Conservation (phyloP, 2,888 invertebrate species). For the Steromphala cineraria region DNA sequence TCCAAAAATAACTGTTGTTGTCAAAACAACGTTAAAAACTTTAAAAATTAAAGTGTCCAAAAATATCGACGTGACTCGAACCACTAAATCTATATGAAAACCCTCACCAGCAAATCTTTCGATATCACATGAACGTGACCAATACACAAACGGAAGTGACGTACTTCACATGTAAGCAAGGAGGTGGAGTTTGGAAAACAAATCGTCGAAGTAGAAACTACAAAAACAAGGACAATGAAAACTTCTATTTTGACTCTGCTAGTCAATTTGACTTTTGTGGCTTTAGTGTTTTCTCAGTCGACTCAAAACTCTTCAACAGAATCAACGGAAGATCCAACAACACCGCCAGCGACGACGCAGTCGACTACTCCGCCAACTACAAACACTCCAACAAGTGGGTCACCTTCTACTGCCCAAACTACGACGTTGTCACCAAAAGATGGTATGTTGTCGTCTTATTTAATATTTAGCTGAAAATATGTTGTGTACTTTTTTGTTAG, state of each 20-base stretch:
- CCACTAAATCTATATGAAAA: too few relatives aligned
- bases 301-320: not conserved
- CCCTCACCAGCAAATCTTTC: too few relatives aligned
- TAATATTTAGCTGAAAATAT: too few relatives aligned
- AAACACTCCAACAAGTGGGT: too few relatives aligned
- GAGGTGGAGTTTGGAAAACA: not conserved
- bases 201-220: not conserved
- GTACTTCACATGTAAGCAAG: not conserved
- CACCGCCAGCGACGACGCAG: not conserved
- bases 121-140: not conserved
- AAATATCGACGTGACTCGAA: too few relatives aligned
- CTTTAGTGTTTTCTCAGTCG: not conserved
- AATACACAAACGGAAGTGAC: not conserved
- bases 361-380: not conserved
- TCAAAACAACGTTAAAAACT: too few relatives aligned
- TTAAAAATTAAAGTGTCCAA: too few relatives aligned
- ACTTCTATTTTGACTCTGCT: not conserved
- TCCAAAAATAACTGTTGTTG: too few relatives aligned
- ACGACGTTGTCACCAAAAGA: not conserved
- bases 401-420: not conserved
- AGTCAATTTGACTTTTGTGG: not conserved
- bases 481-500: too few relatives aligned
- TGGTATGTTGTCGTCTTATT: not conserved
- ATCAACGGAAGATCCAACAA: not conserved
- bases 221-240: not conserved